Evolutionary conservation across 2,888 invertebrate genomes (phyloP), one percentile per base, ranked within the genome.

Genomic region (Galerucella calmariensis): DNA sequence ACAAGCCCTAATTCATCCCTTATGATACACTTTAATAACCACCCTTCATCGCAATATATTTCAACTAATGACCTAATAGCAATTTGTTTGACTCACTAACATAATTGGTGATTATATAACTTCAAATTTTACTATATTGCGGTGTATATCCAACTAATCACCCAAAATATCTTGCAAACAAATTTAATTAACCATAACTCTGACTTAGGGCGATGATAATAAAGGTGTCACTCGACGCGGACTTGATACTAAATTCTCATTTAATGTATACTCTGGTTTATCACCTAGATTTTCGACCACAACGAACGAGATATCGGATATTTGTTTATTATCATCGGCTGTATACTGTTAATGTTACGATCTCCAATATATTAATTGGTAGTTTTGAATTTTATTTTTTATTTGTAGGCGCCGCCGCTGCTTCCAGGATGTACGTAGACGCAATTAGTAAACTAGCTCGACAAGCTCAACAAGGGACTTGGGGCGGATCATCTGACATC

Each of bases 401-500:
- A 48, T 69, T 87, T 88, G 63, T 90, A 96, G 96, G 95, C 87
- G 95, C 96, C 76, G 95, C 96, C 74, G 94, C 95, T 78, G 96
- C 96, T 56, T 95, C 95, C 48, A 92, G 95, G 70, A 88, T 95
- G 82, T 96, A 96, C 88, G 95, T 96, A 84, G 96, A 96, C 84
- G 94, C 96, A 78, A 92, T 96, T 86, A 94, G 94, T 81, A 95
- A 95, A 88, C 90, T 96, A 86, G 96, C 96, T 77, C 90, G 94
- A 81, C 96, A 96, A 87, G 96, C 96, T 72, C 96, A 96, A 88
- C 95, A 96, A 88, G 96, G 95, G 81, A 94, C 94, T 59, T 94
- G 94, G 94, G 94, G 94, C 81, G 96, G 95, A 86, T 95, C 95
- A 81, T 93, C 94, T 79, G 96, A 96, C 90, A 95, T 96, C 83